Percentiles rank a stretch among this genome's conserved stretches.
Conservation (phyloP, 2,888 invertebrate genomes). For the Macaria liturata region DNA sequence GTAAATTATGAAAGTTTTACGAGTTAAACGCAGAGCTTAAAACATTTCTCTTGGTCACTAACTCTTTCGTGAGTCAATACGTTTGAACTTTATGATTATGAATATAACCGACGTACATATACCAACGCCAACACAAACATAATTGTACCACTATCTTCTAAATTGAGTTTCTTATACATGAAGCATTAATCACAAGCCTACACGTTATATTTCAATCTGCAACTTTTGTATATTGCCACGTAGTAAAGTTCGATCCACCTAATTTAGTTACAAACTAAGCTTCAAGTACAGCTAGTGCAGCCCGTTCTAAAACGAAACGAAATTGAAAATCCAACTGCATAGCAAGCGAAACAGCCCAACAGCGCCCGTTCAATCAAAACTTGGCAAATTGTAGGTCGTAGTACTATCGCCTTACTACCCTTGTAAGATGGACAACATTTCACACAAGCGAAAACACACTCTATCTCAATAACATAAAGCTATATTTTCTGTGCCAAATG, state of each 20-base stretch:
- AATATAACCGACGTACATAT: too few species aligned
- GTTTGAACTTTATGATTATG: too few species aligned
- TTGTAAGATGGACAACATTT: conserved; percentile 22
- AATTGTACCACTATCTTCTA: too few species aligned
- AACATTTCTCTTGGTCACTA: not conserved
- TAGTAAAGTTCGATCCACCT: too few species aligned
- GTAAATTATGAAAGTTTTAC: conserved; percentile 9
- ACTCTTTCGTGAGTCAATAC: too few species aligned
- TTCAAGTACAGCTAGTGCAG: not conserved
- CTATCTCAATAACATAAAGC: conserved; percentile 5
- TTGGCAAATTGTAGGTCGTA: conserved; percentile 39
- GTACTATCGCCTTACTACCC: conserved; percentile 29
- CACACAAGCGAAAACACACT: conserved; percentile 1
- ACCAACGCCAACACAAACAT: too few species aligned
- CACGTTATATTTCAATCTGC: too few species aligned
- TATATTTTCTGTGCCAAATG: conserved; percentile 7
- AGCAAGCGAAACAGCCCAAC: conserved; percentile 9
- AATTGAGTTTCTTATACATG: too few species aligned
- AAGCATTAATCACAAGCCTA: too few species aligned
- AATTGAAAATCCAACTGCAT: conserved; percentile 19
- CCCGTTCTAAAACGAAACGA: conserved; percentile 7
- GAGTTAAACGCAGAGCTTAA: not conserved
- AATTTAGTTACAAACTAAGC: too few species aligned
- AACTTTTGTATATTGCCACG: too few species aligned
- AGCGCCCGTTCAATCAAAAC: conserved; percentile 38